phyloP scores from a whole-genome alignment of 1,140 invertebrate genomes.

The Paraescarpia echinospica region DNA sequence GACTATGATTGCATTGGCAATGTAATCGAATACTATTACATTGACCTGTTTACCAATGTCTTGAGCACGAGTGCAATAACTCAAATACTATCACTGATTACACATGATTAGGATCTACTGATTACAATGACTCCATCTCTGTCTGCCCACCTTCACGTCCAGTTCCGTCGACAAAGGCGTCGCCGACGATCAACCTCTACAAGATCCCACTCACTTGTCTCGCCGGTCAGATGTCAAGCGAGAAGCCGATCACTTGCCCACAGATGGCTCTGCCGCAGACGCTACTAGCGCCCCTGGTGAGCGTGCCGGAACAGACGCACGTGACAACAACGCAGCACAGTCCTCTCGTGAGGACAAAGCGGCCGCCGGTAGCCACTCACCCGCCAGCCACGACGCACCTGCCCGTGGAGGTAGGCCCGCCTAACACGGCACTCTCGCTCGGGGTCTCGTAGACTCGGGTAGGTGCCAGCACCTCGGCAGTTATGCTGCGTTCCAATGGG shows the following conservation, averaged over 20 bases:
- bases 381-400: neutral
- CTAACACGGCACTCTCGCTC: neutral
- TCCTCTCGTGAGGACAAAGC: constrained; percentile 43
- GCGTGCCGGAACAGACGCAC: constrained; percentile 34
- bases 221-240: constrained; percentile 44
- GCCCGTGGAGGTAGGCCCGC: constrained; percentile 3
- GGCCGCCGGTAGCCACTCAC: constrained; percentile 16
- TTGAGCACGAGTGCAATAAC: no score
- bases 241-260: constrained; percentile 29
- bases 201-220: constrained; percentile 51
- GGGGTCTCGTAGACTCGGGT: neutral
- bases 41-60: no score
- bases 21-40: no score
- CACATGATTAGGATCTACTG: no score
- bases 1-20: no score
- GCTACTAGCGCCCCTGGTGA: constrained; percentile 43
- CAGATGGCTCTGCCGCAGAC: constrained; percentile 34
- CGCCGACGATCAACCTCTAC: constrained; percentile 37
- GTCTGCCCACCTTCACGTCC: no score
- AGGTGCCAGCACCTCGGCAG: neutral
- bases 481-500: no score
- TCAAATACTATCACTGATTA: no score
- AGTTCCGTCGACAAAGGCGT: neutral
- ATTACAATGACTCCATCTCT: neutral
- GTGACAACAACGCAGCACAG: constrained; percentile 36